Evolutionary conservation across 2,113 vertebrate species (phyloP), one percentile per base, ranked within the genome.

Genomic region (Oreochromis niloticus): DNA sequence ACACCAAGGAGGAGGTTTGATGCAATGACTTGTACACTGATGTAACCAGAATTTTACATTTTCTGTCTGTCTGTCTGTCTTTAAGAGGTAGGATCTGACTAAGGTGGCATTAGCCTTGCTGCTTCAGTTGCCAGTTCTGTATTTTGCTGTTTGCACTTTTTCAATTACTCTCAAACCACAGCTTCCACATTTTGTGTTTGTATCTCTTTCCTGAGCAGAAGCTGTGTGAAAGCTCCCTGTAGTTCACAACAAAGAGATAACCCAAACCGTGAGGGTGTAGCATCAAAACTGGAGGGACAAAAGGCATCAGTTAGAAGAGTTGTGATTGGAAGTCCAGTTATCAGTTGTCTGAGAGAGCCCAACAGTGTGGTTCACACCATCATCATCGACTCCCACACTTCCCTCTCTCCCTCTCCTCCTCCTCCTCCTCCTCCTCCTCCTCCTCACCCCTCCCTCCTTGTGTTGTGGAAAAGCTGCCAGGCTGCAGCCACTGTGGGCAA

Each of bases 331-430:
- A n/a, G 82, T 90, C 86, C 68, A 55, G 82, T 92, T 93, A 93
- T 95, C 93, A 90, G 91, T 88, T 56, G 86, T 48, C 83, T 85
- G 84, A 86, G 88, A 86, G 86, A 86, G 48, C 61, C 80, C 56
- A 86, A 88, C 91, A 87, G 43, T 81, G 89, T 87, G 71, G 86
- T 93, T 91, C 91, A 86, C 91, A 89, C 89, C n/a, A 30, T 85
- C n/a, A 12, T 68, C 27, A 59, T 83, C 19, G 7, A 85, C 88
- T 94, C 94, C 89, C 91, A 90, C 91, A 85, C 84, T 41, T 92
- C 68, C 68, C 39, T 48, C 55, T 59, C 71, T 1, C 52, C 54
- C 22, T 27, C 30, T 8, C 36, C 48, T 80, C 30, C 75, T 19
- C 57, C 5, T 14, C 7, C 7, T 61, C 34, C 7, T 61, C 34